Percentiles rank a stretch among this genome's conserved stretches.
phyloP scores from a whole-genome alignment of 2,797 vertebrate genomes.

The Chrosomus eos region DNA sequence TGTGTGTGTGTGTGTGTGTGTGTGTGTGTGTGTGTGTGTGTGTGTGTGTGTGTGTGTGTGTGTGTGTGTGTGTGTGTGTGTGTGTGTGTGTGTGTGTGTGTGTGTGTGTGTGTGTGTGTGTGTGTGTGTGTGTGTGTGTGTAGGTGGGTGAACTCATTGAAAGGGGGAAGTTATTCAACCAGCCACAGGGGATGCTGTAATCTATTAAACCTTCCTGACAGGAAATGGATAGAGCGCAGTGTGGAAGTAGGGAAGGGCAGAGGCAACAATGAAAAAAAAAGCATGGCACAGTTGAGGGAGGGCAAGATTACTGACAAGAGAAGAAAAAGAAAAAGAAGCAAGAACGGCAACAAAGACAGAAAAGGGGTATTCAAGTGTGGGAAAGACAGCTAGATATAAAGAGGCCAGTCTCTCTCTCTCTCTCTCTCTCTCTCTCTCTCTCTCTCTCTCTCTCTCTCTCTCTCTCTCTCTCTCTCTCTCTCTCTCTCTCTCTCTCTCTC shows the following conservation, averaged over 20 bases:
- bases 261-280: constrained; percentile 28
- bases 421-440: too few relatives aligned
- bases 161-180: constrained; percentile 61
- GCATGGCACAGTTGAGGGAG: constrained; percentile 12
- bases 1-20: constrained; percentile 34
- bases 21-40: constrained; percentile 32
- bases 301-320: neutral
- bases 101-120: neutral
- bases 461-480: neutral
- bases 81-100: constrained; percentile 14
- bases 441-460: constrained; percentile 42
- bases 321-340: neutral
- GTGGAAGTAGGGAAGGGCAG: constrained; percentile 32
- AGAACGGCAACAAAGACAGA: constrained; percentile 36
- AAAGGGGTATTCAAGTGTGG: constrained; percentile 32
- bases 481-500: constrained; percentile 20
- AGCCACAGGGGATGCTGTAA: constrained; percentile 62
- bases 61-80: constrained; percentile 32
- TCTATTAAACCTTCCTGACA: constrained; percentile 66
- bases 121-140: constrained; percentile 38
- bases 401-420: neutral
- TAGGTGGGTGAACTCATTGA: constrained; percentile 15
- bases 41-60: constrained; percentile 32
- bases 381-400: constrained; percentile 12
- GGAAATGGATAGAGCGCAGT: constrained; percentile 51